Percentiles rank a stretch among this genome's conserved stretches.
phyloP scores from a whole-genome alignment of 2,113 vertebrate species.

The Tragelaphus buxtoni region DNA sequence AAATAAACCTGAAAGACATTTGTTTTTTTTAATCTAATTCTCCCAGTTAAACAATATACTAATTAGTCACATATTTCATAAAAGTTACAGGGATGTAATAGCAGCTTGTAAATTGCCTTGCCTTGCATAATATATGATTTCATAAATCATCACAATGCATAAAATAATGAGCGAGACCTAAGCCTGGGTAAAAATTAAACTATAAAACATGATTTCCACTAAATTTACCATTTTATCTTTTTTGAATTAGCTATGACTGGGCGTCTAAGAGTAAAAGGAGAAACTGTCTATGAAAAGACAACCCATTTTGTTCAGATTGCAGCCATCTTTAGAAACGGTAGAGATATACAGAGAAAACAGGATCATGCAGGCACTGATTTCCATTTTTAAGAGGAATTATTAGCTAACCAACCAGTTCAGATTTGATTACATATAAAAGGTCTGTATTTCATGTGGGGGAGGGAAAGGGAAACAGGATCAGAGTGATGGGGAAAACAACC shows the following conservation, averaged over 20 bases:
- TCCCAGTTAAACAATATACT: slow-evolving; percentile 70
- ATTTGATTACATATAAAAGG: slow-evolving; percentile 64
- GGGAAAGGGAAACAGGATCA: background rate
- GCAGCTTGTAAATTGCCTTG: slow-evolving; percentile 67
- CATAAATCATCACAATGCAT: slow-evolving; percentile 76
- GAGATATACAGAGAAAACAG: background rate
- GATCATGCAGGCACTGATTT: slow-evolving; percentile 46
- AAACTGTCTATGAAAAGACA: slow-evolving; percentile 12
- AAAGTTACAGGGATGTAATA: slow-evolving; percentile 74
- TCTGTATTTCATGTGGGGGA: slow-evolving; percentile 32
- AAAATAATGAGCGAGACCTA: slow-evolving; percentile 65
- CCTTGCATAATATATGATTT: slow-evolving; percentile 70
- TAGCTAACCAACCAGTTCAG: slow-evolving; percentile 58
- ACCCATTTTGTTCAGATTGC: slow-evolving; percentile 41
- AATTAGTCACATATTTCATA: slow-evolving; percentile 80
- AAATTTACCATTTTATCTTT: slow-evolving; percentile 59
- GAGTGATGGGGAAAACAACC: slow-evolving; percentile 20
- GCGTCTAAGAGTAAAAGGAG: slow-evolving; percentile 55
- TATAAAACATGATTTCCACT: slow-evolving; percentile 68
- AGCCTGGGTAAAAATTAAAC: slow-evolving; percentile 75
- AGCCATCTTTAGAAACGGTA: slow-evolving; percentile 57
- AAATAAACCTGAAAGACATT: slow-evolving; percentile 51
- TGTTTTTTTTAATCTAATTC: slow-evolving; percentile 55
- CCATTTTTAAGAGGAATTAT: slow-evolving; percentile 66
- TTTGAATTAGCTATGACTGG: slow-evolving; percentile 39